phyloP scores from a whole-genome alignment of 2,797 vertebrate genomes.

The Lacerta bilineata region DNA sequence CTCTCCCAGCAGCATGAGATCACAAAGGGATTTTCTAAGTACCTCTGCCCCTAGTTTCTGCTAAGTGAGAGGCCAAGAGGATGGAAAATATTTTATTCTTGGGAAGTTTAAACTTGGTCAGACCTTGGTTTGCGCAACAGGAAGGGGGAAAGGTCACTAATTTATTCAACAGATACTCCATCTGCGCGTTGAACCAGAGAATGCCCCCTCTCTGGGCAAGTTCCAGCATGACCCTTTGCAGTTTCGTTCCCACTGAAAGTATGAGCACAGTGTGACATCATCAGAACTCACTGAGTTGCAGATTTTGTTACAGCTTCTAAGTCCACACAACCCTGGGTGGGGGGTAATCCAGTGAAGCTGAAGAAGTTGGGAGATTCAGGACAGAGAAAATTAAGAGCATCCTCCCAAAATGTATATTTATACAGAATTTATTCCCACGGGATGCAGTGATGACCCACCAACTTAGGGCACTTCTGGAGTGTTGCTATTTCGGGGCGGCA shows the following conservation, averaged over 20 bases:
- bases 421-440: too few relatives aligned
- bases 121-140: neutral
- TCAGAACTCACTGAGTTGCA: neutral
- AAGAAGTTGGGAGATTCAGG: neutral
- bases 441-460: too few relatives aligned
- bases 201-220: neutral
- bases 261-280: slow-evolving; percentile 8
- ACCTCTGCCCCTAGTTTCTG: too few relatives aligned
- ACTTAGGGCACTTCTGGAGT: too few relatives aligned
- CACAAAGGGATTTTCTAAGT: neutral
- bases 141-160: neutral
- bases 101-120: neutral
- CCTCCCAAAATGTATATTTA: neutral
- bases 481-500: too few relatives aligned
- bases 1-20: too few relatives aligned
- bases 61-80: neutral
- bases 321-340: too few relatives aligned
- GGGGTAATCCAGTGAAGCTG: too few relatives aligned
- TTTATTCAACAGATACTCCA: slow-evolving; percentile 12
- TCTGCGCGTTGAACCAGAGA: slow-evolving; percentile 1
- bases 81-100: neutral
- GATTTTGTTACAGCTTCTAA: neutral
- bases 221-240: slow-evolving; percentile 4
- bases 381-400: neutral
- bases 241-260: slow-evolving; percentile 15